These are phyloP conservation scores for Listronotus bonariensis DNA, from an alignment of 1,140 invertebrate species.

Conservation along the genomic window DNA sequence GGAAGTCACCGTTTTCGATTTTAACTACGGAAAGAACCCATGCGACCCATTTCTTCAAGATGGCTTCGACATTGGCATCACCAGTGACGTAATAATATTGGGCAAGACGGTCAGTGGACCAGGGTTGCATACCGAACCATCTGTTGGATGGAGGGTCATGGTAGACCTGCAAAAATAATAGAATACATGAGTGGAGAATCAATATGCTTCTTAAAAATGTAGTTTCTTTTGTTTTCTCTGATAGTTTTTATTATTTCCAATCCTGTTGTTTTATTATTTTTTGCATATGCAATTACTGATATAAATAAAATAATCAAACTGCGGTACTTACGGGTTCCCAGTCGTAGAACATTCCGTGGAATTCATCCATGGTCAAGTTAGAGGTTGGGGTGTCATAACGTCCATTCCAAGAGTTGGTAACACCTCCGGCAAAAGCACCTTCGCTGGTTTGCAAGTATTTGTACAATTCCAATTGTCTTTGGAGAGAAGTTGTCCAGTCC, in stretches of 20 bases:
- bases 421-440: constrained; percentile 39
- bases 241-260: no score
- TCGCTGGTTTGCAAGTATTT: constrained; percentile 34
- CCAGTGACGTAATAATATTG: constrained; percentile 40
- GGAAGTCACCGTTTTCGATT: constrained; percentile 26
- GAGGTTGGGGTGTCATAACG: constrained; percentile 30
- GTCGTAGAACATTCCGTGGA: constrained; percentile 40
- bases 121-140: constrained; percentile 41
- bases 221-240: no score
- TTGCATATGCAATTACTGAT: no score
- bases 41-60: constrained; percentile 34
- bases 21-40: constrained; percentile 30
- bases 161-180: constrained; percentile 16
- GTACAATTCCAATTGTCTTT: constrained; percentile 39
- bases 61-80: constrained; percentile 25
- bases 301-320: no score
- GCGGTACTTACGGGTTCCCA: constrained; percentile 30
- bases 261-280: no score
- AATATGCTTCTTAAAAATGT: no score
- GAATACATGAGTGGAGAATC: no score
- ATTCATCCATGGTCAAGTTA: constrained; percentile 26
- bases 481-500: constrained; percentile 35
- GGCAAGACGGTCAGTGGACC: constrained; percentile 38
- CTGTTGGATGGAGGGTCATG: constrained; percentile 37
- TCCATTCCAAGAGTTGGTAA: constrained; percentile 37